Percentiles rank a stretch among this genome's conserved stretches.
These are phyloP conservation scores for Pangasianodon hypophthalmus DNA, from an alignment of 2,113 vertebrate species.

Conservation along the genomic window DNA sequence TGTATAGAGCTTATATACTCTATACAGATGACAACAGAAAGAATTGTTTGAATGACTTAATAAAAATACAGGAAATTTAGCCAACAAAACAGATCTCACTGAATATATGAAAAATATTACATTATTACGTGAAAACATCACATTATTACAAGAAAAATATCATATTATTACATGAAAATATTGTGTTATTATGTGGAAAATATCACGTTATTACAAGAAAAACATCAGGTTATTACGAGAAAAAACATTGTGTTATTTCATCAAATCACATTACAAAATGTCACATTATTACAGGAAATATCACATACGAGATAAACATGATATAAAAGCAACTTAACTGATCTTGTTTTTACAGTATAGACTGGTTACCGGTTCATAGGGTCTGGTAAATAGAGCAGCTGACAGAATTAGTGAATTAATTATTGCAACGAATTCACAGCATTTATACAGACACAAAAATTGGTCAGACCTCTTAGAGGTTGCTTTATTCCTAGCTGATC, in stretches of 20 bases:
- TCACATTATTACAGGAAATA: not conserved
- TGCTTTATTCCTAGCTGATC: not conserved
- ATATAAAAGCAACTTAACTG: not conserved
- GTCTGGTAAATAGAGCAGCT: no score
- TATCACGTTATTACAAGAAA: not conserved
- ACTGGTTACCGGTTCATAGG: no score
- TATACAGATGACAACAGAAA: not conserved
- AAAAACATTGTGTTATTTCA: no score
- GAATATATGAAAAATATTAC: not conserved
- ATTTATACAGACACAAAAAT: not conserved
- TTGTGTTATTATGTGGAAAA: not conserved
- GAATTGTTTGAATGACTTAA: not conserved
- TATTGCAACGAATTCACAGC: not conserved
- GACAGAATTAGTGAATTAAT: no score
- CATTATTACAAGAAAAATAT: not conserved
- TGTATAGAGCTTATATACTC: not conserved
- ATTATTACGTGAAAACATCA: not conserved
- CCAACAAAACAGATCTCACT: not conserved
- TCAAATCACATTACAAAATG: not conserved
- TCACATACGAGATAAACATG: not conserved
- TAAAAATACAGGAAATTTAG: not conserved
- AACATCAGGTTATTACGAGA: not conserved
- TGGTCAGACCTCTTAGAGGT: not conserved
- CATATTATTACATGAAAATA: not conserved
- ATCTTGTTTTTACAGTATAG: no score